These are phyloP conservation scores for Trinectes maculatus DNA, from an alignment of 2,113 vertebrate genomes.

Conservation along the genomic window DNA sequence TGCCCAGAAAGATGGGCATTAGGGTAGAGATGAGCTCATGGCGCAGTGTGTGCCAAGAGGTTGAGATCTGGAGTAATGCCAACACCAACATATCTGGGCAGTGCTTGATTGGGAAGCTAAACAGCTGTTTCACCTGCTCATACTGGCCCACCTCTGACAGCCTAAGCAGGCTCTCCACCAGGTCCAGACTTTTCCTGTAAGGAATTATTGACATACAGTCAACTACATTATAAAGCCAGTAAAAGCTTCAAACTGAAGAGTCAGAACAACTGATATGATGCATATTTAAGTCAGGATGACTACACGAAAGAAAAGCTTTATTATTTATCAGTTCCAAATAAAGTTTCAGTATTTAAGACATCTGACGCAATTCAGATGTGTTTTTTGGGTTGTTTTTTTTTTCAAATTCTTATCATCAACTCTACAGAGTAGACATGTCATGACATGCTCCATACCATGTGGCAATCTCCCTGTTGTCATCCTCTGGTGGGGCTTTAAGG, in stretches of 20 bases:
- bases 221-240: background rate
- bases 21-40: constrained; percentile 98
- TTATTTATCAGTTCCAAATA: too few relatives aligned
- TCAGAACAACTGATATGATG: too few relatives aligned
- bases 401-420: too few relatives aligned
- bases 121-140: constrained; percentile 98
- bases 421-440: too few relatives aligned
- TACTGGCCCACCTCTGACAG: constrained; percentile 97
- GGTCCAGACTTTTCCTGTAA: constrained; percentile 97
- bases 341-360: too few relatives aligned
- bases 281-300: too few relatives aligned
- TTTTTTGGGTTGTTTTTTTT: too few relatives aligned
- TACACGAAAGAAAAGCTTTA: too few relatives aligned
- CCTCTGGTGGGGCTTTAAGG: constrained; percentile 98
- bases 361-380: too few relatives aligned
- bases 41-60: constrained; percentile 96
- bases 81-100: constrained; percentile 98
- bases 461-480: constrained; percentile 98
- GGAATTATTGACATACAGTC: background rate
- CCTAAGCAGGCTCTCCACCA: constrained; percentile 94
- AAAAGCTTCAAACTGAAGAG: too few relatives aligned
- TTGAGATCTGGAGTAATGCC: constrained; percentile 96
- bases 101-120: constrained; percentile 98
- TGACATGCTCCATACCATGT: constrained; percentile 88
- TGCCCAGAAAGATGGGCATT: constrained; percentile 99